phyloP scores from a whole-genome alignment of 2,888 invertebrate species.

The Luffia ferchaultella region DNA sequence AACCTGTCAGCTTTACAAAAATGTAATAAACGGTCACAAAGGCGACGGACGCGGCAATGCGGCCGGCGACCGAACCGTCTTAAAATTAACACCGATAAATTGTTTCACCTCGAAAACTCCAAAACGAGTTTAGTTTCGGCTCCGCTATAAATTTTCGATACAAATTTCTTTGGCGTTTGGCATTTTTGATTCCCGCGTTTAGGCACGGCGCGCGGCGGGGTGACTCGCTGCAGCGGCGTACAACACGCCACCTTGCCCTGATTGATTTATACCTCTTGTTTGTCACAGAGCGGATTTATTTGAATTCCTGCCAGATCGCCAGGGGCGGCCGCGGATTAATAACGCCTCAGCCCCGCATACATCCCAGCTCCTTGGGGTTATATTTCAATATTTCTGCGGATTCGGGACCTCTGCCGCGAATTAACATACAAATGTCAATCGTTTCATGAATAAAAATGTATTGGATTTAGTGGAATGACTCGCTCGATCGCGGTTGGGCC shows the following conservation, averaged over 20 bases:
- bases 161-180: slow-evolving; percentile 48
- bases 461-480: slow-evolving; percentile 63
- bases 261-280: slow-evolving; percentile 68
- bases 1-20: background rate
- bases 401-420: slow-evolving; percentile 55
- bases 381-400: slow-evolving; percentile 64
- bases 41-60: background rate
- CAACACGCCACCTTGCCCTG: slow-evolving; percentile 60
- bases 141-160: slow-evolving; percentile 58
- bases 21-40: background rate
- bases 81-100: slow-evolving; percentile 37
- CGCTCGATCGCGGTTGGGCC: slow-evolving; percentile 30
- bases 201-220: slow-evolving; percentile 8
- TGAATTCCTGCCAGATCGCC: slow-evolving; percentile 59
- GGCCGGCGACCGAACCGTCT: slow-evolving; percentile 8
- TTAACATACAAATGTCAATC: slow-evolving; percentile 68
- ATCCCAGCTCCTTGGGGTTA: slow-evolving; percentile 56
- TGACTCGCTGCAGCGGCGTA: slow-evolving; percentile 34
- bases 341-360: slow-evolving; percentile 47
- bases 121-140: slow-evolving; percentile 59
- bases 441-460: slow-evolving; percentile 67
- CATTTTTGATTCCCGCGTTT: slow-evolving; percentile 24
- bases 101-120: slow-evolving; percentile 37
- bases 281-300: slow-evolving; percentile 64
- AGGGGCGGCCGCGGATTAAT: slow-evolving; percentile 60